Evolutionary conservation across 2,888 invertebrate genomes (phyloP), one percentile per base, ranked within the genome.

Genomic region (Drosophila putrida): DNA sequence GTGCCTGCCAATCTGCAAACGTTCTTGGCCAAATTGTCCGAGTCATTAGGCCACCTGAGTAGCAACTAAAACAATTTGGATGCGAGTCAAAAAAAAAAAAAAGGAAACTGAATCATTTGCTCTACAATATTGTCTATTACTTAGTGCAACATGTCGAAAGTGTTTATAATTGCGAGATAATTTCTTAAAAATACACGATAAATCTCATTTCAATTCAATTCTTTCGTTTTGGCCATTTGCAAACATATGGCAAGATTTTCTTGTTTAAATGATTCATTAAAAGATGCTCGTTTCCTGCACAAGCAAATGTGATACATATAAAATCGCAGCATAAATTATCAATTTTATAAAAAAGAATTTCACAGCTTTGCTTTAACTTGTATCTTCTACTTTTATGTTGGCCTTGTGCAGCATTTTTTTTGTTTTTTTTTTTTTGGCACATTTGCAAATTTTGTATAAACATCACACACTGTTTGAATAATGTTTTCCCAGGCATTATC

Each of bases 181-280:
- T 82, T 70, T 71, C 62, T 50, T 61, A 33, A 58, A 51, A 62
- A 46, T 50, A 49, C 53, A 60, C 39, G 6, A 25, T n/a, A 49
- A 57, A 46, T 13, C 13, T 13, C 20, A 50, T 13, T 41, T 53
- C 10, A 43, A 47, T 58, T 58, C n/a, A 49, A 15, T 55, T 33
- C 31, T 9, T 31, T 58, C 28, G 50, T 27, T 55, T 33, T 43
- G 43, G 33, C 43, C 33, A 13, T 27, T 33, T 49, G 47, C 59
- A 57, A 57, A 58, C 62, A 70, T 64, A 51, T 67, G 55, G 60
- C 59, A 10, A 44, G 39, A 57, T 55, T 36, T 43, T 54, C 27
- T 28, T 13, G 2, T 39, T 58, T 57, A 67, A 85, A 84, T 85
- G 89, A 89, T 54, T 89, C 85, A 88, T 75, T 50, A 80, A 79